Evolutionary conservation across 2,888 invertebrate genomes (phyloP), one percentile per base, ranked within the genome.

Genomic region (Lydus trimaculatus): DNA sequence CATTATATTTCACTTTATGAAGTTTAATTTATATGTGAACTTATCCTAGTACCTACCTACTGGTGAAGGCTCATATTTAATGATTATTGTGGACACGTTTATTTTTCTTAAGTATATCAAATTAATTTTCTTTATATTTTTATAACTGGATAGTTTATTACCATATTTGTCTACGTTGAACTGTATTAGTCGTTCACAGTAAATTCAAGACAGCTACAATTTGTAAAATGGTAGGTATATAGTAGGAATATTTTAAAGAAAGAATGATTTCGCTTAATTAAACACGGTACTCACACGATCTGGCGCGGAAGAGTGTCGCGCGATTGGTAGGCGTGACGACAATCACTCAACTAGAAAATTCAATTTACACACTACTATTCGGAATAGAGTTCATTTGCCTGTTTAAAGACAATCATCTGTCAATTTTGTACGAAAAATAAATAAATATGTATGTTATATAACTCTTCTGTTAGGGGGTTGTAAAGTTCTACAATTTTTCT

Each of bases 261-360:
- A 7, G 48, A 20, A 48, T 52, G 23, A 23, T 25, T 52, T 15
- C 52, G 52, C 25, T 52, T 68, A 65, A 65, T 69, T 66, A 61
- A 65, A 65, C 63, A 48, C 33, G 58, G 43, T 39, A 39, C 31
- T 60, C 20, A 6, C 36, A 58, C 20, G 63, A 43, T 64, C 58
- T 73, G 68, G 61, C 36, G 67, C 66, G 69, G 61, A 69, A 72
- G 71, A 67, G 76, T 69, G 75, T 71, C 71, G 71, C 65, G 72
- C 64, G 67, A 60, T 64, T 61, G 67, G 69, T 70, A 71, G 73
- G 76, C 79, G 77, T 79, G 79, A 76, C 80, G 77, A 75, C 73
- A 79, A 78, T 80, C 77, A 77, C 77, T 80, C 81, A 80, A 79
- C 75, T 78, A 79, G 81, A 80, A 82, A 81, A 82, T 82, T 81